These are phyloP conservation scores for Amphipyra tragopoginis DNA, from an alignment of 2,888 invertebrate species.

Conservation along the genomic window DNA sequence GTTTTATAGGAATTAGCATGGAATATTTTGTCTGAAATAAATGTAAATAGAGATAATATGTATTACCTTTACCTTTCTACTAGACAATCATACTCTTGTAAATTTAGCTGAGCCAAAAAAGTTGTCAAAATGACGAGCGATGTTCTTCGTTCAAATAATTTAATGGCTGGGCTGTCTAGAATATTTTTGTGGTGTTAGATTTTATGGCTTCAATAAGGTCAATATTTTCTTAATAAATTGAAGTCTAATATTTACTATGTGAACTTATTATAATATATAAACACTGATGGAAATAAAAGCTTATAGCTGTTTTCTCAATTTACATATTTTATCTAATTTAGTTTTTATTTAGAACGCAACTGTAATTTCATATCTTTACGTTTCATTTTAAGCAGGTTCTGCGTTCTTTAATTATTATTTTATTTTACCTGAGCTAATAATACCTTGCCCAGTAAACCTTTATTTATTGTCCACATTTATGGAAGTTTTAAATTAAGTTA, in stretches of 20 bases:
- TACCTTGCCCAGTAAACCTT: too few species aligned
- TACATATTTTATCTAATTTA: not conserved
- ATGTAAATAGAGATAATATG: conserved; percentile 61
- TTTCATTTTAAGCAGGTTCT: not conserved
- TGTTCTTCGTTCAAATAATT: conserved; percentile 65
- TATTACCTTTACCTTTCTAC: conserved; percentile 81
- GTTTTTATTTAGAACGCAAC: conserved; percentile 33
- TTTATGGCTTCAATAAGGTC: conserved; percentile 34
- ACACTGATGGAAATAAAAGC: conserved; percentile 3
- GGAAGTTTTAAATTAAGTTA: too few species aligned
- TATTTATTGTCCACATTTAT: too few species aligned
- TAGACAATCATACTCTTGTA: conserved; percentile 87
- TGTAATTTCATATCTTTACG: not conserved
- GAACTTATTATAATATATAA: not conserved
- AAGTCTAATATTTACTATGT: not conserved
- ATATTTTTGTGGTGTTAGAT: conserved; percentile 18
- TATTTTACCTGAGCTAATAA: not conserved
- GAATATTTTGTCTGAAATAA: conserved; percentile 57
- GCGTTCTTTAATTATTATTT: not conserved
- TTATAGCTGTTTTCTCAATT: too few species aligned
- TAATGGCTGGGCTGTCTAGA: conserved; percentile 47
- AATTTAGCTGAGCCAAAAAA: conserved; percentile 87
- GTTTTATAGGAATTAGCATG: conserved; percentile 57
- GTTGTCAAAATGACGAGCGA: conserved; percentile 75
- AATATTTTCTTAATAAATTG: conserved; percentile 5